phyloP scores from a whole-genome alignment of 1,140 invertebrate species.

The Hyles euphorbiae region DNA sequence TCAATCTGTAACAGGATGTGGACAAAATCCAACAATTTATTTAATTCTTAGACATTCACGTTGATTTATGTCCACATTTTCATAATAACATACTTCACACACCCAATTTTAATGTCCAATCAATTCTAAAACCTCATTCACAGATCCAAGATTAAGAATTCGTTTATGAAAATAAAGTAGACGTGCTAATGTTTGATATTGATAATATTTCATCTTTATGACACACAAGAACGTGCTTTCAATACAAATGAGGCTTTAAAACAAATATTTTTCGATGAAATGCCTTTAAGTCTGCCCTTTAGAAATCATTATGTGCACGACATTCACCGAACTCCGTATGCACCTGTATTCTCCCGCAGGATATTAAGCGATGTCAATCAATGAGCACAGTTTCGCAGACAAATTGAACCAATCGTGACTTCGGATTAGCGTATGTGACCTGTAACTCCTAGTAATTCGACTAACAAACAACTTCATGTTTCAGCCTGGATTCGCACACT shows the following conservation, averaged over 20 bases:
- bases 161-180: no score
- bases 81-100: no score
- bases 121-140: no score
- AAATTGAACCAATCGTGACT: conserved; percentile 26
- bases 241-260: no score
- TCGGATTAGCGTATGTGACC: conserved; percentile 24
- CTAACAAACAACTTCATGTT: conserved; percentile 20
- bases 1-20: conserved; percentile 8
- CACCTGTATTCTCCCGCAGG: conserved; percentile 4
- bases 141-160: no score
- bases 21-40: conserved; percentile 3
- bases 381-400: conserved; percentile 15
- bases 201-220: no score
- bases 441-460: conserved; percentile 12
- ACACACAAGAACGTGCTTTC: no score
- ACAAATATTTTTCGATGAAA: no score
- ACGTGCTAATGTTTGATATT: no score
- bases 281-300: not conserved
- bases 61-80: no score
- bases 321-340: not conserved
- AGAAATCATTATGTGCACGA: no score
- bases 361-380: conserved; percentile 8
- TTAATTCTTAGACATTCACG: not conserved
- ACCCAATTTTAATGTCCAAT: no score
- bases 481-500: not conserved